These are phyloP conservation scores for Drosophila takahashii DNA, from an alignment of 1,140 invertebrate genomes.

Conservation along the genomic window DNA sequence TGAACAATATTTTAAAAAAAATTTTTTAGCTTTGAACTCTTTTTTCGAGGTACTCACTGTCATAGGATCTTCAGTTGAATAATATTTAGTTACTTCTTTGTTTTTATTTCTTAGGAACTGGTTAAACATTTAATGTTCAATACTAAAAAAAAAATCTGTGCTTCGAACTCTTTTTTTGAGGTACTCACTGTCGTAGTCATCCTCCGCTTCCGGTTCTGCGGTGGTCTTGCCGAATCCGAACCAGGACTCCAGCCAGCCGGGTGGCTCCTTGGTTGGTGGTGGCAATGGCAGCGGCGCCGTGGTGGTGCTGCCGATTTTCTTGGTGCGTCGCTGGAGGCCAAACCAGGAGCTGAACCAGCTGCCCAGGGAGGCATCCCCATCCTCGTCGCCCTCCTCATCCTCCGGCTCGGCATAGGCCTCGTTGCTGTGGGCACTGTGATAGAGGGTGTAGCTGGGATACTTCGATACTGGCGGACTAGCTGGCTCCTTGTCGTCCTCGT, in stretches of 20 bases:
- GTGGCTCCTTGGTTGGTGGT: conserved; percentile 44
- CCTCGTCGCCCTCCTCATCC: conserved; percentile 24
- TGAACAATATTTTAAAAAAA: no score
- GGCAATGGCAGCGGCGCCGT: conserved; percentile 26
- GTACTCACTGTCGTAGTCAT: conserved; percentile 77
- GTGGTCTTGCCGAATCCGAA: conserved; percentile 65
- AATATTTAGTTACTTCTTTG: no score
- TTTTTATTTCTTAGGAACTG: no score
- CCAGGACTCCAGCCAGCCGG: conserved; percentile 75
- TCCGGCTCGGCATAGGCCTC: conserved; percentile 33
- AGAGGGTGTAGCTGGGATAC: conserved; percentile 76
- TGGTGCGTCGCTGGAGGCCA: conserved; percentile 60
- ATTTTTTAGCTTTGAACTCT: neutral
- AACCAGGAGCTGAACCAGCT: conserved; percentile 79
- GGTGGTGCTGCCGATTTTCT: conserved; percentile 63
- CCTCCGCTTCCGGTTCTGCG: conserved; percentile 42
- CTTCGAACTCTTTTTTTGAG: neutral
- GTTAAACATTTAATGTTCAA: no score
- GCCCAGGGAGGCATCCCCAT: conserved; percentile 31
- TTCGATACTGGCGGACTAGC: conserved; percentile 11
- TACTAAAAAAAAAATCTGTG: no score
- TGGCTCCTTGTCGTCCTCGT: conserved; percentile 38
- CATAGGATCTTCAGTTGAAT: conserved; percentile 18
- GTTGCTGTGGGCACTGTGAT: conserved; percentile 70
- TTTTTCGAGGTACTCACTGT: conserved; percentile 63